Conservation (phyloP, 1,140 invertebrate genomes). For the Scaptomyza hsui region DNA sequence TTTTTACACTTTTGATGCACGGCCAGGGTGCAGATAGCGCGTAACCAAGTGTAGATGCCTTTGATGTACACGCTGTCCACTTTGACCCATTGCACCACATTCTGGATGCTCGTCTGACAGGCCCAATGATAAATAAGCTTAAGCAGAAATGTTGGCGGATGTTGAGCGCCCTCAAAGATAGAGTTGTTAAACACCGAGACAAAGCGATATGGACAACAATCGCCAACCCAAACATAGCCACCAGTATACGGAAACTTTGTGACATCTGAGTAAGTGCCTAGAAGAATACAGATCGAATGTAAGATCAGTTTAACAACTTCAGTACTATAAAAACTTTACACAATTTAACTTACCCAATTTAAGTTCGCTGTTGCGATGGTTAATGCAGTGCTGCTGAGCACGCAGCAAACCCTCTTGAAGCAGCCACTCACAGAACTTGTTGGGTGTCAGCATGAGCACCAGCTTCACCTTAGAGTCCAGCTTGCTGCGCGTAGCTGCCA, state of each 20-base stretch:
- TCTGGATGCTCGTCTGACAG: conserved; percentile 94
- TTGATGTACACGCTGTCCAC: conserved; percentile 91
- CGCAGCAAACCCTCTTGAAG: conserved; percentile 92
- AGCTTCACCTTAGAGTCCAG: conserved; percentile 91
- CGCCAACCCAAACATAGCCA: conserved; percentile 95
- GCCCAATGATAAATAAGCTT: conserved; percentile 96
- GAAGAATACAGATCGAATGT: not conserved
- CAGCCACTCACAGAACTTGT: conserved; percentile 94
- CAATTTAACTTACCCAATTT: conserved; percentile 88
- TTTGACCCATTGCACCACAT: conserved; percentile 95
- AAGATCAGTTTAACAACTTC: too few species aligned
- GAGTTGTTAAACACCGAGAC: conserved; percentile 94
- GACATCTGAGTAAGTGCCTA: conserved; percentile 92
- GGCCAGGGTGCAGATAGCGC: conserved; percentile 91
- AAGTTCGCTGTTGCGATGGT: conserved; percentile 88
- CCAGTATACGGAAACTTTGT: conserved; percentile 93
- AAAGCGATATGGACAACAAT: conserved; percentile 92
- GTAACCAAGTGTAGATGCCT: conserved; percentile 91
- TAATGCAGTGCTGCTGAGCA: conserved; percentile 90
- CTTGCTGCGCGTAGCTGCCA: conserved; percentile 85
- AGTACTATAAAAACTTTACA: too few species aligned
- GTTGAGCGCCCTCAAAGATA: conserved; percentile 92
- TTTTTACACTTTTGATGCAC: conserved; percentile 89
- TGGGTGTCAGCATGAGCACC: conserved; percentile 90
- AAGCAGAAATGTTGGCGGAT: conserved; percentile 91